Base-by-base conservation (phyloP, 2,113 vertebrate genomes). In the Sterrhoptilus dennistouni region DNA sequence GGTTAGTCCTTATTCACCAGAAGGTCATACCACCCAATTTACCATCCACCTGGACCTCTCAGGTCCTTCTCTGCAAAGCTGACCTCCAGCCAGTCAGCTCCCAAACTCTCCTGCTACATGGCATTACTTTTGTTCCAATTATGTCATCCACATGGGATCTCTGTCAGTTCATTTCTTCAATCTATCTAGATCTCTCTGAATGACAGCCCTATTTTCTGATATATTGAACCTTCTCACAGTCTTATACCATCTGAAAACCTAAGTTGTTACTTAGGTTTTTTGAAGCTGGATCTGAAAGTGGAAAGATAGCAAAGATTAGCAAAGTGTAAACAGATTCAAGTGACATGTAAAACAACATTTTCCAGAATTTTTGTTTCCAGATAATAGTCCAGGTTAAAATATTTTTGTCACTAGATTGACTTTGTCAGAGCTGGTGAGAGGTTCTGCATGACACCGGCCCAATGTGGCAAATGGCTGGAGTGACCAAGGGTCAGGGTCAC, bases 401-500 rank as follows among this genome's bases (percentile, higher is more conserved):
- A n/a, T 18, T 80, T 69, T 45, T 49, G 12, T 40, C 40, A 50
- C 6, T 23, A 28, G 33, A 3, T 9, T 59, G 52, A 14, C 45
- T 40, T 40, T 17, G 12, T 80, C 16, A 38, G 15, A 4, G 5
- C 11, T 83, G 31, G 16, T 57, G 36, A 75, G 29, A 79, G 7
- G 8, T 33, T 4, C 6, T 19, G 21, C n/a, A 19, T 25, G 45
- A 16, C 4, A 9, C 38, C 24, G 60, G 21, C 14, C 35, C 52
- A 49, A 3, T 6, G 25, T 66, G 50, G 15, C 36, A 70, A 35
- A 10, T 7, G 27, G 23, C 23, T 9, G 17, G 4, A 33, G 20
- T 23, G 18, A 17, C 27, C 0, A 0, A 49, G 31, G 11, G 3
- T 53, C 1, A 3, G 44, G 12, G 14, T 47, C 82, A 27, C 33